Evolutionary conservation across 2,113 vertebrate species (phyloP).

Genomic region (Chauna torquata): DNA sequence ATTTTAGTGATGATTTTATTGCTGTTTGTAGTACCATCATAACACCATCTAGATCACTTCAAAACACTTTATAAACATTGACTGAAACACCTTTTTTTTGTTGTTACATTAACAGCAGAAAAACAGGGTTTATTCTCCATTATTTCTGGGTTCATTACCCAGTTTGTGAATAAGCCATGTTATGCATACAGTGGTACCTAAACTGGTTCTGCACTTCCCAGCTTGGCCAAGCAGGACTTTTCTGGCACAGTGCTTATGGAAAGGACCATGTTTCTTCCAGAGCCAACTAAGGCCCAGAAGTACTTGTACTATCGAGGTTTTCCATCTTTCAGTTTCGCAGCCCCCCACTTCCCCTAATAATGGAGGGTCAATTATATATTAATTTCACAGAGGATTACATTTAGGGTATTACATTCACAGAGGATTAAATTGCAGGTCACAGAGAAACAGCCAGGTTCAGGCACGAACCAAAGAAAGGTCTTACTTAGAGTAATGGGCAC

Average conservation of each 20-base stretch:
- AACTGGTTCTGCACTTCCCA: neutral
- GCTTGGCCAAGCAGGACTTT: neutral
- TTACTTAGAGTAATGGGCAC: neutral
- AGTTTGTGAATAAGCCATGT: neutral
- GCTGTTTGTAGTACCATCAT: neutral
- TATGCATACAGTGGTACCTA: neutral
- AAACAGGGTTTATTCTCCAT: neutral
- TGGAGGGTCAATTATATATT: neutral
- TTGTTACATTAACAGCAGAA: neutral
- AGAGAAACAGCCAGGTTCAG: neutral
- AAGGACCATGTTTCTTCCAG: neutral
- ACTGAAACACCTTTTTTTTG: neutral
- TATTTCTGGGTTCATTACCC: neutral
- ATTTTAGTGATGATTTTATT: neutral
- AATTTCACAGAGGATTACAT: constrained; percentile 1
- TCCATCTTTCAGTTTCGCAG: neutral
- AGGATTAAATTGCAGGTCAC: constrained; percentile 5
- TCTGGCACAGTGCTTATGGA: fast-evolving
- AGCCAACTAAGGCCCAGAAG: neutral
- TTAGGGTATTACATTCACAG: neutral
- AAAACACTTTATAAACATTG: neutral
- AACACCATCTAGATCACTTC: neutral
- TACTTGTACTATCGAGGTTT: neutral
- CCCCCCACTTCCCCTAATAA: neutral
- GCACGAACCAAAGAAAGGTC: neutral